Percentiles rank a stretch among this genome's conserved stretches.
Evolutionary conservation across 2,113 vertebrate species (phyloP).

Genomic region (Nibea coibor): DNA sequence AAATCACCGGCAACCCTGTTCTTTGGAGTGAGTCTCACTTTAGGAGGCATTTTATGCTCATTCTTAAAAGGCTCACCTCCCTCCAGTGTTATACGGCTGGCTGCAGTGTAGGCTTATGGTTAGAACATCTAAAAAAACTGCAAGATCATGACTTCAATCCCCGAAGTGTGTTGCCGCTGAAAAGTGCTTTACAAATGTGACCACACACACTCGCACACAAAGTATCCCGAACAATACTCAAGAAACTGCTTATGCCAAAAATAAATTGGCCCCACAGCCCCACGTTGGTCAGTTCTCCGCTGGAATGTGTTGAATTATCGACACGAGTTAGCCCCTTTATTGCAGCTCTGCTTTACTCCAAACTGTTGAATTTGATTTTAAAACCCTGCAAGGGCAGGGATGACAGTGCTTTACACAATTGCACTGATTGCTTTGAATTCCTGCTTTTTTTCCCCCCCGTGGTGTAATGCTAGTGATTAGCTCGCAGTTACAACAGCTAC

Average conservation of each 20-base stretch:
- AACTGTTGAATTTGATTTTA: slow-evolving; percentile 7
- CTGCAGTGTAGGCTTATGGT: slow-evolving; percentile 1
- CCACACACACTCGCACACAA: neutral
- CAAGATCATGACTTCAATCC: slow-evolving; percentile 1
- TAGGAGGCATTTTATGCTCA: neutral
- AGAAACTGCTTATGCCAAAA: neutral
- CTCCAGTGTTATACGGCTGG: neutral
- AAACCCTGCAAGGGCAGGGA: neutral
- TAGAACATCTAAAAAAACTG: slow-evolving; percentile 8
- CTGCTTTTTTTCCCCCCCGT: neutral
- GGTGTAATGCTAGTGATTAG: neutral
- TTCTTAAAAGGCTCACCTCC: slow-evolving; percentile 13
- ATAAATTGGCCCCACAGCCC: neutral
- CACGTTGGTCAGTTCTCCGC: neutral
- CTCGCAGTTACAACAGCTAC: neutral
- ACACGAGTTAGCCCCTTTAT: neutral
- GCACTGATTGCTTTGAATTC: slow-evolving; percentile 9
- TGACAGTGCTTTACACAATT: slow-evolving; percentile 16
- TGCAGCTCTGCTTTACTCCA: neutral
- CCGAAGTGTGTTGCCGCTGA: neutral
- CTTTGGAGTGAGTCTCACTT: slow-evolving; percentile 9
- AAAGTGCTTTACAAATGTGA: neutral
- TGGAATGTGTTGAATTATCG: neutral
- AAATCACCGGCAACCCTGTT: neutral
- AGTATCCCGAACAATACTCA: neutral